Evolutionary conservation across 2,888 invertebrate genomes (phyloP).

Genomic region (Reticulitermes lucifugus): DNA sequence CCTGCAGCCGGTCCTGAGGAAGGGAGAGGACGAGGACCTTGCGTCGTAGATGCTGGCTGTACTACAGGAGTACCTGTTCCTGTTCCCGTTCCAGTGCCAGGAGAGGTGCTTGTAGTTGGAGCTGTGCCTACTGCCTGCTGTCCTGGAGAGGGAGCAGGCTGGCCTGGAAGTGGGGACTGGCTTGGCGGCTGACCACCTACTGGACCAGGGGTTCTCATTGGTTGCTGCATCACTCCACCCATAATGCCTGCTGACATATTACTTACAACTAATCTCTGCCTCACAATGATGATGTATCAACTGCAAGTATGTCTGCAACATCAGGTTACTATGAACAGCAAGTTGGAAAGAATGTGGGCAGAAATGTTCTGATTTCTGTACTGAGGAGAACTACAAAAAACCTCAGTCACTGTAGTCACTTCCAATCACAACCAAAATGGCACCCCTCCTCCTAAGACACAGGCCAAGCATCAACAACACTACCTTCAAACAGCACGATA

Average conservation of each 20-base stretch:
- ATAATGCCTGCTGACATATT: neutral
- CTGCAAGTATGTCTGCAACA: too few species aligned
- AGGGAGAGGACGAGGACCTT: constrained; percentile 36
- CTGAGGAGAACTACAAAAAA: too few species aligned
- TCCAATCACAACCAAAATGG: too few species aligned
- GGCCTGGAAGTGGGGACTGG: constrained; percentile 34
- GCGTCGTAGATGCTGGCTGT: constrained; percentile 31
- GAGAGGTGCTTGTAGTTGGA: constrained; percentile 20
- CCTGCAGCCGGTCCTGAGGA: neutral
- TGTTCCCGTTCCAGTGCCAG: neutral
- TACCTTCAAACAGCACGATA: too few species aligned
- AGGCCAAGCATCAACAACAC: too few species aligned
- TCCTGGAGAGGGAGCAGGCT: constrained; percentile 33
- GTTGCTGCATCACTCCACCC: constrained; percentile 39
- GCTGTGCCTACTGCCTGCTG: neutral
- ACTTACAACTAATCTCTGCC: neutral
- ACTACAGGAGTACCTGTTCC: constrained; percentile 3
- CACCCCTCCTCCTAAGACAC: too few species aligned
- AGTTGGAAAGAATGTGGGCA: too few species aligned
- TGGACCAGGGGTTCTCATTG: constrained; percentile 39
- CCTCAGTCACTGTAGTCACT: too few species aligned
- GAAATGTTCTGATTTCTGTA: too few species aligned
- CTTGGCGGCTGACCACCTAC: constrained; percentile 40
- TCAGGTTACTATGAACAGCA: too few species aligned
- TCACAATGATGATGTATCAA: too few species aligned